Evolutionary conservation across 2,797 vertebrate species (phyloP).

Genomic region (Paratrypauchen microcephalus): DNA sequence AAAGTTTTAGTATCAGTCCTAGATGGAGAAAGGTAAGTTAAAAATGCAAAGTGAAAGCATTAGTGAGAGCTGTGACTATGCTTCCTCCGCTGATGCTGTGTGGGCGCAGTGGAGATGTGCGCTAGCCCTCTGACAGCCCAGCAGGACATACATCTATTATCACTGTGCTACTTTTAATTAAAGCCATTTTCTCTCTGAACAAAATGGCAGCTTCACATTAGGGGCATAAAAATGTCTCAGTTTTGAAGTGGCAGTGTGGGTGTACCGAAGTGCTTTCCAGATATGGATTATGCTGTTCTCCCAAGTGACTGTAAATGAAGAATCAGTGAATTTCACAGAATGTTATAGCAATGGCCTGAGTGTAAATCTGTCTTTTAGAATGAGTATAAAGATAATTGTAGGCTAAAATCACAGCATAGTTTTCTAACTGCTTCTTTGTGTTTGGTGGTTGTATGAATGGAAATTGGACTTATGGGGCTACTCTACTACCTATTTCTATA

Average conservation of each 20-base stretch:
- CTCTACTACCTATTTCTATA: too few relatives aligned
- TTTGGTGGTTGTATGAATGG: too few relatives aligned
- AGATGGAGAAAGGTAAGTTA: neutral
- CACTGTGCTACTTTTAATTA: conserved; percentile 53
- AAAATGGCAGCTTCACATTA: conserved; percentile 57
- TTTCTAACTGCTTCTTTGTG: too few relatives aligned
- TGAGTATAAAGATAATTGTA: neutral
- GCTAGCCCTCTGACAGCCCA: conserved; percentile 40
- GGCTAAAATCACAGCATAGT: too few relatives aligned
- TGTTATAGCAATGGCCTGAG: conserved; percentile 21
- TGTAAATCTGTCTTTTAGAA: neutral
- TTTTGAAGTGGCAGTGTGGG: conserved; percentile 50
- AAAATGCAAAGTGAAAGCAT: conserved; percentile 6
- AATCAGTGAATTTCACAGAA: conserved; percentile 4
- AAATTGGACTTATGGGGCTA: too few relatives aligned
- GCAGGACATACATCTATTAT: conserved; percentile 40
- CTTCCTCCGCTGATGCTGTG: conserved; percentile 27
- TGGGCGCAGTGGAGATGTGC: conserved; percentile 26
- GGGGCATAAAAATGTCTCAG: conserved; percentile 31
- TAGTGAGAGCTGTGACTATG: conserved; percentile 22
- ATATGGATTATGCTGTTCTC: conserved; percentile 40
- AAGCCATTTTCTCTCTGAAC: conserved; percentile 61
- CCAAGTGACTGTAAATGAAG: conserved; percentile 30
- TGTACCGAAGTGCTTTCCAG: conserved; percentile 28
- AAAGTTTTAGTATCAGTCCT: neutral